Base-by-base conservation (phyloP, 2,113 vertebrate genomes). In the Elaphurus davidianus region DNA sequence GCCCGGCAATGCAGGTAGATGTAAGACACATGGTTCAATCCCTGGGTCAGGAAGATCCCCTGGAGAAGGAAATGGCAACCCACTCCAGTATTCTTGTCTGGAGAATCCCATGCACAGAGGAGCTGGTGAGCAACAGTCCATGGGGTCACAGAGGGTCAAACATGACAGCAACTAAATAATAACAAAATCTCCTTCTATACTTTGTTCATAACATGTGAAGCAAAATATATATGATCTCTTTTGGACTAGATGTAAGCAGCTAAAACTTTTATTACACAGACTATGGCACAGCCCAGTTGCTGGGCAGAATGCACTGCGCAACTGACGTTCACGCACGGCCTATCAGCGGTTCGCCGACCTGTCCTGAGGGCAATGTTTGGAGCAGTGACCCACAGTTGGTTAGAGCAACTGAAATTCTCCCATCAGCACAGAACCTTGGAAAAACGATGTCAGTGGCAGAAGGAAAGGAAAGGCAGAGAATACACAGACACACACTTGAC, bases 1-100 rank as follows among this genome's bases (percentile, higher is more conserved):
- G 0, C 17, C 4, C 36, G 2, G 0, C 17, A 36, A 5, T 11
- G 64, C 9, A 67, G 19, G n/a, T 21, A 36, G 17, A 21, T 67
- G 2, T 67, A 11, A 67, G n/a, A 67, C 8, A 67, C 0, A 1
- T 67, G 64, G 17, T 21, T 67, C 16, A 9, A 36, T 21, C 9
- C n/a, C 33, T 67, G 64, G 17, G 17, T 36, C n/a, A 67, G n/a
- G 64, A 67, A 67, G n/a, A 36, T 64, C 30, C 62, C 30, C 15
- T 64, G 62, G 62, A n/a, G 7, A n/a, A 64, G 62, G 33, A 64
- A 64, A 64, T n/a, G 62, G 33, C 33, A 64, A 17, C 15, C 62
- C 62, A n/a, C 62, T 64, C 62, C 62, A n/a, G 62, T 64, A 9
- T 64, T n/a, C 15, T 64, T 17, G 33, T 17, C 30, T 64, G 62